These are phyloP conservation scores for Ranitomeya imitator DNA, from an alignment of 2,113 vertebrate species.

Conservation along the genomic window DNA sequence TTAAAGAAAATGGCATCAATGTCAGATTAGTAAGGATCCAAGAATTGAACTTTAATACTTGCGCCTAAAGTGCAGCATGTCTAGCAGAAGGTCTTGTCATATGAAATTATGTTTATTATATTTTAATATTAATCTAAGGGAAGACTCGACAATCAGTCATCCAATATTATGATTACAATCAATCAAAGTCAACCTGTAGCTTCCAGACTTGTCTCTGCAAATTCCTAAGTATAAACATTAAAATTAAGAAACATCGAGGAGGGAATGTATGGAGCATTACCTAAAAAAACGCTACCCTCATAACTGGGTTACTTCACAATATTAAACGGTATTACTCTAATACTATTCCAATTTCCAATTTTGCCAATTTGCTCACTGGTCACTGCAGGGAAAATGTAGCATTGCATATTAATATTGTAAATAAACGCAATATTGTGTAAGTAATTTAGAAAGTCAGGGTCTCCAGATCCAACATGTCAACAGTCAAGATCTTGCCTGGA, in stretches of 20 bases:
- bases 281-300: background rate
- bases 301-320: background rate
- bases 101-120: background rate
- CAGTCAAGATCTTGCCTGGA: too few species aligned
- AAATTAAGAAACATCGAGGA: background rate
- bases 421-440: too few species aligned
- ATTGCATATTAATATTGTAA: too few species aligned
- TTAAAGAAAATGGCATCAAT: too few species aligned
- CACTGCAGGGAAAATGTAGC: too few species aligned
- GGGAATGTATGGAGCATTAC: background rate
- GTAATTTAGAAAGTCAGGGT: too few species aligned
- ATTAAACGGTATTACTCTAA: too few species aligned
- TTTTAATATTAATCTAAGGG: background rate
- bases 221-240: background rate
- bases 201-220: slow-evolving; percentile 20
- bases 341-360: too few species aligned
- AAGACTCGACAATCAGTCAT: background rate
- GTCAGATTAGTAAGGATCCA: too few species aligned
- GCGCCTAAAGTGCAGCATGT: background rate
- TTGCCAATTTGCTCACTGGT: too few species aligned
- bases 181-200: slow-evolving; percentile 16
- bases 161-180: slow-evolving; percentile 6
- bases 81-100: background rate
- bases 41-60: background rate
- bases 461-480: too few species aligned